Percentiles rank a stretch among this genome's conserved stretches.
Evolutionary conservation across 2,113 vertebrate genomes (phyloP).

Genomic region (human): GRCh38 chr4:158195001-158195500

Average conservation of each 20-base stretch:
- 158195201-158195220: background rate
- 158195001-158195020: background rate
- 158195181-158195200: background rate
- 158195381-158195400: background rate
- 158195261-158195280: background rate
- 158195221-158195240: background rate
- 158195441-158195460: background rate
- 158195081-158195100: background rate
- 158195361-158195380: background rate
- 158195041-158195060: background rate
- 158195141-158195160: background rate
- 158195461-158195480: background rate
- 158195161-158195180: background rate
- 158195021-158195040: background rate
- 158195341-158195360: background rate
- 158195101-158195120: background rate
- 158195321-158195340: background rate
- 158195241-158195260: background rate
- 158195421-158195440: background rate
- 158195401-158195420: background rate
- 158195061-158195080: background rate
- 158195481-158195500: background rate
- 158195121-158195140: background rate
- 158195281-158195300: background rate
- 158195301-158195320: background rate